Evolutionary conservation across 1,140 invertebrate species (phyloP).

Genomic region (Orussus abietinus): DNA sequence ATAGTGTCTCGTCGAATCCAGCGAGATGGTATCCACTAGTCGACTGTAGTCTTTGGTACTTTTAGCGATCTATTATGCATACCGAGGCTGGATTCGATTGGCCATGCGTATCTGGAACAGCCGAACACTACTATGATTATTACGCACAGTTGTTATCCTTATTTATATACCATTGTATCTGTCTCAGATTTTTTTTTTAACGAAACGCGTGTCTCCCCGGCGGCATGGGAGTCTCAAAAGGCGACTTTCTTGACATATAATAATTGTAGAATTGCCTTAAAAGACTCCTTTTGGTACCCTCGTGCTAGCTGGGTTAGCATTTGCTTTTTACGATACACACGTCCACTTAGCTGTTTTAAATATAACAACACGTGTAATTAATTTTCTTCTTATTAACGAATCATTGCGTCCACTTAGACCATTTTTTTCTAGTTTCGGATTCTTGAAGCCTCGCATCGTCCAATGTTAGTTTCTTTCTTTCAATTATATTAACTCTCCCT

Average conservation of each 20-base stretch:
- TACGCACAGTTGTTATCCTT: conserved; percentile 14
- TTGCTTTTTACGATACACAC: conserved; percentile 1
- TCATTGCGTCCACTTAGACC: neutral
- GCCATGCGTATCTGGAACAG: conserved; percentile 4
- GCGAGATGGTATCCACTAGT: no score
- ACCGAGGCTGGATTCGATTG: no score
- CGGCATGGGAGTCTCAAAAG: neutral
- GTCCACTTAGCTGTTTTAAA: neutral
- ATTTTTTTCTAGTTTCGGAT: neutral
- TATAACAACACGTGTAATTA: neutral
- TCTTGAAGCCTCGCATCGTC: neutral
- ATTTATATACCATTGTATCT: conserved; percentile 20
- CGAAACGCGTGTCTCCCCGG: neutral
- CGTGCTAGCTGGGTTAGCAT: neutral
- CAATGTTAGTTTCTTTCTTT: neutral
- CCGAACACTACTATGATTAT: conserved; percentile 8
- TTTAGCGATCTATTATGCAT: no score
- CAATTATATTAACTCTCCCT: neutral
- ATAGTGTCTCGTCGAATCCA: no score
- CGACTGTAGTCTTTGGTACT: no score
- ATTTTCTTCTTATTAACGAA: neutral
- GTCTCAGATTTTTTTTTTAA: neutral
- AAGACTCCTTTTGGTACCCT: neutral
- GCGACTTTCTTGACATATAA: conserved; percentile 15
- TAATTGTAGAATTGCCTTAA: neutral